A percentile compares a stretch with the other conserved stretches of the same genome.
Evolutionary conservation across 2,797 vertebrate genomes (phyloP).

Genomic region (Thalassophryne amazonica): DNA sequence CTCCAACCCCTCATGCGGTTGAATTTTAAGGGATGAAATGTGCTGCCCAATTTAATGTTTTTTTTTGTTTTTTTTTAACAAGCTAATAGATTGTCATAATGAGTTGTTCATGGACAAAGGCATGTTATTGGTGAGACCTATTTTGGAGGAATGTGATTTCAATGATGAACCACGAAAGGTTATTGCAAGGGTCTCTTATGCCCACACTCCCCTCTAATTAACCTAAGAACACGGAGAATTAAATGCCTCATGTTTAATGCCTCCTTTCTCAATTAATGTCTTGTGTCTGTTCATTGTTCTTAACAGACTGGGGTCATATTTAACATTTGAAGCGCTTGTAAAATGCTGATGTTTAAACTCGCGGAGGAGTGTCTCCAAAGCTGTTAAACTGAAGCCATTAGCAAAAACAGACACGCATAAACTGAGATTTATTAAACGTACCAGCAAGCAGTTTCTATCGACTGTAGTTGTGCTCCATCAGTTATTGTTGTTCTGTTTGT

Average conservation of each 20-base stretch:
- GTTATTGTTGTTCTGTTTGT: neutral
- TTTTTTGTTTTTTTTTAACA: slow-evolving; percentile 55
- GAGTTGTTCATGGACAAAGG: slow-evolving; percentile 33
- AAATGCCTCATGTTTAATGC: slow-evolving; percentile 32
- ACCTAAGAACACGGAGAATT: slow-evolving; percentile 30
- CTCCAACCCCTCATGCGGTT: slow-evolving; percentile 14
- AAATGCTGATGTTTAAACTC: slow-evolving; percentile 4
- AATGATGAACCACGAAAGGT: slow-evolving; percentile 32
- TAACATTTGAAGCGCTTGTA: neutral
- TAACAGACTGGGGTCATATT: neutral
- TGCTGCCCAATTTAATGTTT: slow-evolving; percentile 40
- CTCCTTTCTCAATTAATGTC: slow-evolving; percentile 27
- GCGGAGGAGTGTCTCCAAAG: neutral
- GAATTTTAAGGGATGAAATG: slow-evolving; percentile 30
- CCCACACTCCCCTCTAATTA: slow-evolving; percentile 44
- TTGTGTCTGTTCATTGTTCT: slow-evolving; percentile 20
- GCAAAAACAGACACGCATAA: neutral
- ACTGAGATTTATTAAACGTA: neutral
- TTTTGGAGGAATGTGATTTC: slow-evolving; percentile 18
- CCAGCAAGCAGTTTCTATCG: neutral
- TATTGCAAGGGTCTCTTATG: slow-evolving; percentile 36
- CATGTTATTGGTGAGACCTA: slow-evolving; percentile 12
- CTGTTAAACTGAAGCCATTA: neutral
- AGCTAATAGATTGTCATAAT: slow-evolving; percentile 57
- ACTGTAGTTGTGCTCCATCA: no score